phyloP scores from a whole-genome alignment of 2,113 vertebrate species.

The Microtus montanus region DNA sequence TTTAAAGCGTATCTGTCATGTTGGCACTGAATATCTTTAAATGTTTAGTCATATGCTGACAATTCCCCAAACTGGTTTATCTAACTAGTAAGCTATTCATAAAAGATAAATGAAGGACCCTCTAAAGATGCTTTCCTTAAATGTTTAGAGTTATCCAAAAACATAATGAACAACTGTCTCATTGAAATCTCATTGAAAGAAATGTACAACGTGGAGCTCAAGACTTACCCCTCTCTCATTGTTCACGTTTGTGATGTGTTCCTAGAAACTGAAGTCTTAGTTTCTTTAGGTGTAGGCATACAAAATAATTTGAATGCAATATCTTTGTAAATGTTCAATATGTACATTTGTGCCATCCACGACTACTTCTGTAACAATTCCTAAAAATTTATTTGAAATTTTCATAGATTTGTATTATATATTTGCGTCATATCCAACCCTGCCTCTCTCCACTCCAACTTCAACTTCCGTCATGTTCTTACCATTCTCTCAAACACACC shows the following conservation, averaged over 20 bases:
- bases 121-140: constrained; percentile 13
- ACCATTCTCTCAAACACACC: background rate
- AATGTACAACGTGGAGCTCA: background rate
- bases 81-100: background rate
- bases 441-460: background rate
- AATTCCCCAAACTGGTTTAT: background rate
- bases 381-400: background rate
- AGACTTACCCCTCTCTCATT: background rate
- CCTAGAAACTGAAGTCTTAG: background rate
- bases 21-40: background rate
- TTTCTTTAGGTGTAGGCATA: background rate
- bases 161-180: background rate
- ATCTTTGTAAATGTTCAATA: background rate
- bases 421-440: background rate
- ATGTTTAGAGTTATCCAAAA: constrained; percentile 49
- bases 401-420: background rate
- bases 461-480: background rate
- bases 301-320: background rate
- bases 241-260: background rate
- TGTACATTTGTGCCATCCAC: background rate
- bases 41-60: background rate
- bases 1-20: background rate
- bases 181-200: background rate
- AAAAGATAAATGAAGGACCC: constrained; percentile 18
- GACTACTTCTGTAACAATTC: background rate